A percentile compares a stretch with the other conserved stretches of the same genome.
phyloP scores from a whole-genome alignment of 2,888 invertebrate species.

The Keiferia lycopersicella region DNA sequence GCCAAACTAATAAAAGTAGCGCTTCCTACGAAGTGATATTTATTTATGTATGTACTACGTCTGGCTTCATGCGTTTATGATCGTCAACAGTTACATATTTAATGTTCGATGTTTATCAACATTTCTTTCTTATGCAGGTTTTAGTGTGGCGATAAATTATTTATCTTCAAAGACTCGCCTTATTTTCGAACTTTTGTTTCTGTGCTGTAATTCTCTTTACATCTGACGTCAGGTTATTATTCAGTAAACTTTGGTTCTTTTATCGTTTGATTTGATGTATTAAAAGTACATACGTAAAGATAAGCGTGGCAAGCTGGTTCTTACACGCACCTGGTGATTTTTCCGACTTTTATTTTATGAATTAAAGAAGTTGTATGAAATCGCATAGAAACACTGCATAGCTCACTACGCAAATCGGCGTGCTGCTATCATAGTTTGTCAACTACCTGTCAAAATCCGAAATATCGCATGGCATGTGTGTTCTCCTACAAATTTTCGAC shows the following conservation, averaged over 20 bases:
- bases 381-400: too few relatives aligned
- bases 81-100: slow-evolving; percentile 81
- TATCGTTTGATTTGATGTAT: slow-evolving; percentile 52
- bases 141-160: slow-evolving; percentile 78
- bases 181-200: slow-evolving; percentile 78
- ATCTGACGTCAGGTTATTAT: slow-evolving; percentile 63
- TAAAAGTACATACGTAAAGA: slow-evolving; percentile 43
- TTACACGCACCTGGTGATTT: too few relatives aligned
- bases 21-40: slow-evolving; percentile 75
- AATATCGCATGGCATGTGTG: too few relatives aligned
- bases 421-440: too few relatives aligned
- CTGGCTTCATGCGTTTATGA: slow-evolving; percentile 77
- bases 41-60: slow-evolving; percentile 66
- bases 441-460: too few relatives aligned
- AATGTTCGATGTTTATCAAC: slow-evolving; percentile 81
- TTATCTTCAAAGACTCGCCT: slow-evolving; percentile 76
- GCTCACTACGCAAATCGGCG: too few relatives aligned
- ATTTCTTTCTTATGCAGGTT: slow-evolving; percentile 80
- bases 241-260: slow-evolving; percentile 55
- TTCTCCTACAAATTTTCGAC: slow-evolving; percentile 51
- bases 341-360: too few relatives aligned
- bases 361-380: too few relatives aligned
- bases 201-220: slow-evolving; percentile 54
- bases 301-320: slow-evolving; percentile 42
- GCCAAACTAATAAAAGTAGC: slow-evolving; percentile 67